Conservation (phyloP, 2,113 vertebrate species). For the Oreochromis spilurus region DNA sequence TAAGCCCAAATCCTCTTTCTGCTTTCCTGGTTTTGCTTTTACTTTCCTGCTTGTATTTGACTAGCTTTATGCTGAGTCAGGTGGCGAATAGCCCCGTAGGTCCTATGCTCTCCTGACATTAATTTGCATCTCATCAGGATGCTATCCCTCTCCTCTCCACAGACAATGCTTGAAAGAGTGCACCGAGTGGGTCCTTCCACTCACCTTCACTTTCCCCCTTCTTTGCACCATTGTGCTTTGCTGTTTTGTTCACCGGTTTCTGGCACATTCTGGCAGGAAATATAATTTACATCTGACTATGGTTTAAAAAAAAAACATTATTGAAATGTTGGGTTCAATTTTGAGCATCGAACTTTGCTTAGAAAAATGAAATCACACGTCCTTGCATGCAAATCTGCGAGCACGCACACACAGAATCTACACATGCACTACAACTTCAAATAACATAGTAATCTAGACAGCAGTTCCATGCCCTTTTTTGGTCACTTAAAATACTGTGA, state of each 20-base stretch:
- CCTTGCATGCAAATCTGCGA: neutral
- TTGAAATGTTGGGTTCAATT: neutral
- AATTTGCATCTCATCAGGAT: conserved; percentile 34
- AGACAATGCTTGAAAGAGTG: neutral
- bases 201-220: neutral
- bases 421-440: neutral
- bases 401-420: neutral
- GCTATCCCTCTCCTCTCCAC: neutral
- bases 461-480: neutral
- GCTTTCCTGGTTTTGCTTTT: neutral
- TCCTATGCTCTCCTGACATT: neutral
- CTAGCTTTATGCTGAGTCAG: neutral
- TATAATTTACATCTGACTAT: neutral
- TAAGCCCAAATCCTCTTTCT: neutral
- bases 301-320: neutral
- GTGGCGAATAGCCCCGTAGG: neutral
- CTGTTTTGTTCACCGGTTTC: neutral
- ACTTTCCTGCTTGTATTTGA: neutral
- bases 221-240: neutral
- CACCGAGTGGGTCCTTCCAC: neutral
- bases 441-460: neutral
- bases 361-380: neutral
- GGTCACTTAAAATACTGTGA: neutral
- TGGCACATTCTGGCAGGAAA: neutral
- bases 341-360: neutral